Conservation (phyloP, 2,113 vertebrate genomes). For the Oncorhynchus nerka region DNA sequence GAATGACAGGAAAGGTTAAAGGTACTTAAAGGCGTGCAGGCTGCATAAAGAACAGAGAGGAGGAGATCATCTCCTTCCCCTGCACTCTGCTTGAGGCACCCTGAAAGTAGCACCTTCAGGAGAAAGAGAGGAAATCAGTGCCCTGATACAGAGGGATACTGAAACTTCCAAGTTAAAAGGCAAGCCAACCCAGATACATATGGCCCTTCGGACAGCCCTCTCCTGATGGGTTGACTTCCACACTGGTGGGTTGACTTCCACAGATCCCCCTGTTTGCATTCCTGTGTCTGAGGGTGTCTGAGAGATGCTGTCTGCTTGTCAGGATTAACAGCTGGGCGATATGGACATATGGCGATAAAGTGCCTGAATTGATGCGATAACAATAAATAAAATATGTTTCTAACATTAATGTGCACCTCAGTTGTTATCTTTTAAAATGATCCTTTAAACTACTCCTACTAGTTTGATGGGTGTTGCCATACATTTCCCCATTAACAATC, state of each 20-base stretch:
- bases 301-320: constrained; percentile 46
- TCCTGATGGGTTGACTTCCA: constrained; percentile 25
- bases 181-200: constrained; percentile 20
- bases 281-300: constrained; percentile 49
- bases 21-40: constrained; percentile 48
- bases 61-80: not conserved
- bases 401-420: too few species aligned
- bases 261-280: constrained; percentile 61
- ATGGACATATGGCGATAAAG: too few species aligned
- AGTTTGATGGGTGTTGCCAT: too few species aligned
- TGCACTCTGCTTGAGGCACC: too few species aligned
- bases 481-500: too few species aligned
- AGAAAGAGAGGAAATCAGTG: constrained; percentile 16
- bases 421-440: too few species aligned
- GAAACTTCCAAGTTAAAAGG: constrained; percentile 32
- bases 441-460: too few species aligned
- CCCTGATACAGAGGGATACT: constrained; percentile 24
- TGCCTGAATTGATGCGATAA: too few species aligned
- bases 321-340: not conserved
- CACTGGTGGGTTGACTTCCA: not conserved
- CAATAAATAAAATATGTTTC: too few species aligned
- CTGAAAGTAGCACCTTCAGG: too few species aligned
- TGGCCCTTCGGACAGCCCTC: constrained; percentile 41
- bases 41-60: constrained; percentile 42
- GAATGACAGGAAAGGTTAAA: constrained; percentile 48